These are phyloP conservation scores for Xenopus petersii DNA, from an alignment of 2,797 vertebrate genomes.

Conservation along the genomic window DNA sequence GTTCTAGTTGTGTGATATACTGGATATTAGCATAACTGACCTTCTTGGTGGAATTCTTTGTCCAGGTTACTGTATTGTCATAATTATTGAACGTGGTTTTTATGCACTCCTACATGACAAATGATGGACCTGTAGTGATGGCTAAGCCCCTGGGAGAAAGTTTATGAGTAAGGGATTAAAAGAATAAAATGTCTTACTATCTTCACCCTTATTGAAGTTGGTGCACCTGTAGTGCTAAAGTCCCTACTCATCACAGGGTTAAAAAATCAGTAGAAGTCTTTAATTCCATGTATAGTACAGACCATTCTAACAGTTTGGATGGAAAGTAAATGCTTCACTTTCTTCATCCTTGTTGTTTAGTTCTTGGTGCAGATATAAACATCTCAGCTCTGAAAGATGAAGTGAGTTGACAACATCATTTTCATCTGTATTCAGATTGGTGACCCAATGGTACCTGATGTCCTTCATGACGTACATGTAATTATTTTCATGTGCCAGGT, in stretches of 20 bases:
- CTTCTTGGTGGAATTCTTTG: slow-evolving; percentile 28
- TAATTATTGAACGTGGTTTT: slow-evolving; percentile 45
- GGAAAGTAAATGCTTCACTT: slow-evolving; percentile 12
- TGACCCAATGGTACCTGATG: slow-evolving; percentile 23
- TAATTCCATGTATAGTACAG: slow-evolving; percentile 38
- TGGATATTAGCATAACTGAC: slow-evolving; percentile 27
- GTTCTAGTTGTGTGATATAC: slow-evolving; percentile 33
- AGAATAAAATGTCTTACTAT: slow-evolving; percentile 1
- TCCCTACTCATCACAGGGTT: slow-evolving; percentile 36
- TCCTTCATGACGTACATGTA: slow-evolving; percentile 44
- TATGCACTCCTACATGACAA: slow-evolving; percentile 34
- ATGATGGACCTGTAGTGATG: not conserved
- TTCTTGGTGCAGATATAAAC: slow-evolving; percentile 19
- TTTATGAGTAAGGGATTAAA: slow-evolving; percentile 31
- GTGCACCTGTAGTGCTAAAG: slow-evolving; percentile 14
- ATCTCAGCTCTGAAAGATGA: slow-evolving; percentile 17
- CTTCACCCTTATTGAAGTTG: not conserved
- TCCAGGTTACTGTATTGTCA: slow-evolving; percentile 14
- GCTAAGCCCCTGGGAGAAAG: slow-evolving; percentile 42
- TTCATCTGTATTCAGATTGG: slow-evolving; percentile 25
- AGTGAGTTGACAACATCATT: not conserved
- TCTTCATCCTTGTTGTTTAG: slow-evolving; percentile 13
- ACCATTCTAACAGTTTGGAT: slow-evolving; percentile 25
- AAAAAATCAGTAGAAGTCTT: slow-evolving; percentile 33
- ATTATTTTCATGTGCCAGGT: slow-evolving; percentile 31